Base-by-base conservation (phyloP, 2,797 vertebrate species). In the Hoplostethus mediterraneus region DNA sequence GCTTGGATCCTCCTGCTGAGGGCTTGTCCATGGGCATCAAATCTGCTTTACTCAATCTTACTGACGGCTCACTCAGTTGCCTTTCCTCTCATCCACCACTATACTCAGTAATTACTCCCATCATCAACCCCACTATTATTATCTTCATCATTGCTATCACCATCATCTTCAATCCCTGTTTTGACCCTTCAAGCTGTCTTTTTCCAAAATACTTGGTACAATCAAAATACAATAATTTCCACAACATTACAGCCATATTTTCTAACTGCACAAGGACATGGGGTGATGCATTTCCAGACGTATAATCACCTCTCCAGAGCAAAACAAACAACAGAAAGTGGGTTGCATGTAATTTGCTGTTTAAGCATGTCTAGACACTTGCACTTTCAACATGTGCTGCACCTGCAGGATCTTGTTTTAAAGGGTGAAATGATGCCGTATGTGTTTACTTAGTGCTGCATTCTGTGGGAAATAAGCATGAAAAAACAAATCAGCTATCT, bases 21-120 rank as follows among this genome's bases (percentile, higher is more conserved):
- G 71, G 63, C 62, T 86, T 44, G 66, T 81, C 82, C 77, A 81
- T 13, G 45, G 84, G 58, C 70, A 45, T 91, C 84, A 85, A 82
- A 85, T 79, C 71, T 74, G 83, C 77, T 87, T 89, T 75, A 58
- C 79, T 80, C 67, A 53, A 82, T 82, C 82, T 71, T 67, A 63
- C 49, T 79, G 85, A 88, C 69, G 36, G 71, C 79, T 90, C 78
- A 73, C 77, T 87, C 74, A 73, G 63, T 74, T 77, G 65, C 77
- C 83, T 78, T 86, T 77, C 56, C 72, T 55, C 44, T 83, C 64
- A 45, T 82, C 44, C 2, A 0, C 68, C 47, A 53, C 67, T 49
- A 53, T 63, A 57, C 49, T 57, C 63, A 14, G 67, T 80, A 71
- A 77, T 80, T 66, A 63, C 63, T 77, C 63, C 75, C 56, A 72